phyloP scores from a whole-genome alignment of 1,140 invertebrate genomes.

The Dendrolimus kikuchii region DNA sequence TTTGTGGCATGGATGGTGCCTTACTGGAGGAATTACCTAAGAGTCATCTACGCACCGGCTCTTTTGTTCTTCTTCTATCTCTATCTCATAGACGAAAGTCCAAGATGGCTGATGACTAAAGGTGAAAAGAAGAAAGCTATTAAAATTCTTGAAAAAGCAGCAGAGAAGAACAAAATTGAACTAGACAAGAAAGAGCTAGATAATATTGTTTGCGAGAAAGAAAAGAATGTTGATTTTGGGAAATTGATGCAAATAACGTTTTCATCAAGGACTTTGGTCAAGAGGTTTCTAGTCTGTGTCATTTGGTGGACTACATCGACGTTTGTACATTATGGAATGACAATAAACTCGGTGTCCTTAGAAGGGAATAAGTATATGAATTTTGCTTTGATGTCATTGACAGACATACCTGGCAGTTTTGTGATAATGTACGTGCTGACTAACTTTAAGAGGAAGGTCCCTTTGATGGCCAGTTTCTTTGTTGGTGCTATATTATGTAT shows the following conservation, averaged over 20 bases:
- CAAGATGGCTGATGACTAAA: constrained; percentile 79
- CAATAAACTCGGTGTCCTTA: constrained; percentile 83
- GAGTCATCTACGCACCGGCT: constrained; percentile 39
- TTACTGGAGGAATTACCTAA: constrained; percentile 44
- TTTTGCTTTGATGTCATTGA: constrained; percentile 75
- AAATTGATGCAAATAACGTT: constrained; percentile 36
- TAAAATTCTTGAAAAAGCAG: constrained; percentile 34
- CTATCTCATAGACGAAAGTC: constrained; percentile 50
- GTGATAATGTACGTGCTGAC: constrained; percentile 53
- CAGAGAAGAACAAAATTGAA: constrained; percentile 36
- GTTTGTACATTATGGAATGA: constrained; percentile 85
- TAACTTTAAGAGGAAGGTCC: constrained; percentile 39
- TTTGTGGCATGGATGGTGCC: constrained; percentile 31
- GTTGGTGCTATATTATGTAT: constrained; percentile 38
- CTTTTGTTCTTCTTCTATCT: constrained; percentile 37
- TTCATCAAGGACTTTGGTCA: constrained; percentile 30
- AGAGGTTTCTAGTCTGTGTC: constrained; percentile 72
- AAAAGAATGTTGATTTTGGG: constrained; percentile 14
- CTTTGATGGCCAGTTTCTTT: constrained; percentile 42
- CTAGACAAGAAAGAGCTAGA: constrained; percentile 32
- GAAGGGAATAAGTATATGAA: constrained; percentile 80
- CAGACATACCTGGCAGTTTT: constrained; percentile 80
- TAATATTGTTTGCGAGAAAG: constrained; percentile 28
- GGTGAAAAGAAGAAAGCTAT: constrained; percentile 37
- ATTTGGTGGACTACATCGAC: constrained; percentile 81